Base-by-base conservation (phyloP, 2,888 invertebrate species). In the Lasioglossum villosulum region DNA sequence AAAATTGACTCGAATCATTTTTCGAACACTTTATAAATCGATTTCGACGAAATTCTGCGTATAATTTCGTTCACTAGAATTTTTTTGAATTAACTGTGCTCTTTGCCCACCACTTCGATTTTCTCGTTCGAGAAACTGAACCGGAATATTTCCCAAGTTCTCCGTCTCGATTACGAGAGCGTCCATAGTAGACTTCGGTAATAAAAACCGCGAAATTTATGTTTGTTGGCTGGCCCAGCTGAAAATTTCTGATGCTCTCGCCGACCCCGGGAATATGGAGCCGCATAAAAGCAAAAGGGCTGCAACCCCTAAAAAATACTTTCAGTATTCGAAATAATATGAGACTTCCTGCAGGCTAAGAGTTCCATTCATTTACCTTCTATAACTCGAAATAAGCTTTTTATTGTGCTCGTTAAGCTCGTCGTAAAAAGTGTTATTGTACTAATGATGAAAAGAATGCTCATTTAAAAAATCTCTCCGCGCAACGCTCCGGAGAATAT, bases 361-460 rank as follows among this genome's bases (percentile, higher is more conserved):
- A 42, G 45, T n/a, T 45, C 42, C 66, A 66, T 66, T 66, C 45
- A 42, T 48, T 66, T 76, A 30, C 23, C 76, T 63, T 27, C 23
- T 34, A 45, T 68, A 76, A 76, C 27, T 10, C 34, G 3, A 45
- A 45, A 66, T 30, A 45, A 76, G 59, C 76, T 76, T 76, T 76
- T 70, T 76, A 66, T 68, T 66, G 66, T 76, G 66, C 66, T 34
- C 63, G 45, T 76, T 76, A 76, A 66, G 34, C 48, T 66, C 66
- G 45, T 48, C 63, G 66, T 76, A 76, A 76, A 76, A 71, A 71
- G 56, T 52, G 63, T 73, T 78, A 45, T 70, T 45, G 59, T 73
- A 48, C 66, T 72, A 66, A 79, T 59, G 76, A n/a, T 30, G 70
- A 70, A 70, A 80, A 48, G 68, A 81, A n/a, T 59, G 52, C 52